Evolutionary conservation across 2,888 invertebrate species (phyloP), one percentile per base, ranked within the genome.

Genomic region (Himalopsyche kuldschensis): DNA sequence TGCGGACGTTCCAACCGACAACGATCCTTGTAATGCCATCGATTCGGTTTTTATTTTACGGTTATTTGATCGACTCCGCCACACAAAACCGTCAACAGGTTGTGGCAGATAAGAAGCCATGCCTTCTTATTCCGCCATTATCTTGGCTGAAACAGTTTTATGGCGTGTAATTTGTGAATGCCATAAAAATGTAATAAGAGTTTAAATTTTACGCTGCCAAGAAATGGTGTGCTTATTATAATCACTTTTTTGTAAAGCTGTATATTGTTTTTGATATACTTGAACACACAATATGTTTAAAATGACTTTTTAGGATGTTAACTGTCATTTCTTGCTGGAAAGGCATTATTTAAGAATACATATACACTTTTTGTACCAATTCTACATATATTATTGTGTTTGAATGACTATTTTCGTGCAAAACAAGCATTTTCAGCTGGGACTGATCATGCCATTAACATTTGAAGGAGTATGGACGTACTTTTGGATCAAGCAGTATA

Each of bases 21-120:
- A 63, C 80, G 63, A 63, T 47, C 79, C 48, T 31, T 20, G 79
- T 55, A 35, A 79, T 55, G 79, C 11, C 80, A 75, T 80, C 75
- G 75, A 75, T 80, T 80, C 75, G 80, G 80, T 69, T 48, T 31
- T 75, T 80, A 80, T 80, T 80, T 80, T 80, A 80, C 80, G 80
- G 75, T 80, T 80, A 80, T 80, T 80, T 80, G 80, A 80, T 46
- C 75, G 80, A 80, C 75, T 35, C 75, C 24, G 41, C 75, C 78
- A 20, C 41, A 30, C 47, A 47, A 78, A 17, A 41, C 41, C 41
- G 80, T 35, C 63, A 63, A 80, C 80, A 80, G 48, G 55, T 63
- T 63, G 80, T 11, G 63, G 11, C 17, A 30, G 63, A 80, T 80
- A 80, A 80, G 46, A 80, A 75, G n/a, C 79, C 30, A 69, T 69